Evolutionary conservation across 2,888 invertebrate genomes (phyloP).

Genomic region (Sesia bembeciformis): DNA sequence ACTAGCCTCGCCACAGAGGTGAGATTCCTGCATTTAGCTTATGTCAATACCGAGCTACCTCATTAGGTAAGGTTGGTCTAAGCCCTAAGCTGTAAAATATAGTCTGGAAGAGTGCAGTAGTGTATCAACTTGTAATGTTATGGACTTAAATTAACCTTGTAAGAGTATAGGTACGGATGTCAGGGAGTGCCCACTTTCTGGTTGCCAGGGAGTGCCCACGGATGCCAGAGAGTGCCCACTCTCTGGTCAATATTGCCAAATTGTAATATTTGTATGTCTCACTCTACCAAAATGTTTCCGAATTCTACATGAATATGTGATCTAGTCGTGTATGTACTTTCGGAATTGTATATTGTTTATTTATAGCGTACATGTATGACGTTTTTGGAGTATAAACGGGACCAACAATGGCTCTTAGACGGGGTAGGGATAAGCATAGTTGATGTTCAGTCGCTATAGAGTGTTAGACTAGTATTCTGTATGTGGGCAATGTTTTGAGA

Average conservation of each 20-base stretch:
- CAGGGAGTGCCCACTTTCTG: neutral
- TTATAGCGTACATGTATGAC: constrained; percentile 60
- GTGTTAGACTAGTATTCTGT: constrained; percentile 9
- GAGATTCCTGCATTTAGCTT: constrained; percentile 58
- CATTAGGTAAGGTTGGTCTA: constrained; percentile 67
- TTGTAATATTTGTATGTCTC: constrained; percentile 58
- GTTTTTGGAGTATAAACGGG: constrained; percentile 62
- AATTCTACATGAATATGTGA: constrained; percentile 73
- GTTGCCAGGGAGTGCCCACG: neutral
- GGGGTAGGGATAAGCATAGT: constrained; percentile 4
- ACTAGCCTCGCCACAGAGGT: constrained; percentile 33
- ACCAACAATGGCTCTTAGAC: constrained; percentile 59
- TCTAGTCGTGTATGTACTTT: constrained; percentile 75
- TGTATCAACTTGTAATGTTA: constrained; percentile 35
- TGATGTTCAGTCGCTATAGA: constrained; percentile 5
- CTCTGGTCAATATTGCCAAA: constrained; percentile 57
- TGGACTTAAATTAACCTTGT: constrained; percentile 36
- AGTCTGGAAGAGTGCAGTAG: constrained; percentile 48
- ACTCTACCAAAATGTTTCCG: constrained; percentile 72
- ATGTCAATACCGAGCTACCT: constrained; percentile 61
- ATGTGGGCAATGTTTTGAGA: neutral
- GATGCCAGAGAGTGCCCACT: constrained; percentile 17
- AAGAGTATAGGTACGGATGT: constrained; percentile 18
- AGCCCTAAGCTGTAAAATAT: constrained; percentile 60
- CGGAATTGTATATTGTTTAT: constrained; percentile 69